Evolutionary conservation across 2,888 invertebrate genomes (phyloP).

Genomic region (Ormyrus thymus): DNA sequence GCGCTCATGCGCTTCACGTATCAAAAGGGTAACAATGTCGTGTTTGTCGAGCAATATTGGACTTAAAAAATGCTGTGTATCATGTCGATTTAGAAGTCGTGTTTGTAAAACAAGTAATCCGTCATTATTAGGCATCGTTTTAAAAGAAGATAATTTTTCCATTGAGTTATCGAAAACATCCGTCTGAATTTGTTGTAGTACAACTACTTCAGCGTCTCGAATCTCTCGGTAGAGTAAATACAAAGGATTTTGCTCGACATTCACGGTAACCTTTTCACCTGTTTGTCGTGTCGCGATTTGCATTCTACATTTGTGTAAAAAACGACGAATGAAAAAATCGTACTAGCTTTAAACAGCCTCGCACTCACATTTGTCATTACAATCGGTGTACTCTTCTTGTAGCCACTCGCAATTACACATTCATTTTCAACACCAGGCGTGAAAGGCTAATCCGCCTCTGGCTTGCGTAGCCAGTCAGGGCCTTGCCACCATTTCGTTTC

Average conservation of each 20-base stretch:
- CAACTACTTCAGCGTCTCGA: background rate
- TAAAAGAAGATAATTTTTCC: no score
- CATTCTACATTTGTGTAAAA: background rate
- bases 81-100: background rate
- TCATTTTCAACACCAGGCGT: background rate
- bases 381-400: background rate
- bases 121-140: no score
- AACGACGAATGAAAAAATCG: background rate
- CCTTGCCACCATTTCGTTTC: constrained; percentile 42
- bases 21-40: background rate
- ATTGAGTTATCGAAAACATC: no score
- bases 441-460: background rate
- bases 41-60: no score
- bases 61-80: background rate
- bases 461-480: background rate
- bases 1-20: constrained; percentile 19
- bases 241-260: background rate
- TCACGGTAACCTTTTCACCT: background rate
- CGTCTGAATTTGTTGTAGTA: no score
- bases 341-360: background rate
- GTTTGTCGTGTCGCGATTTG: background rate
- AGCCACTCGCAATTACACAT: background rate
- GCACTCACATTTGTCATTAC: background rate
- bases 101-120: no score
- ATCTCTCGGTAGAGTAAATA: background rate